Percentiles rank a stretch among this genome's conserved stretches.
Evolutionary conservation across 2,113 vertebrate species (phyloP).

Genomic region (Monarcha castaneiventris): DNA sequence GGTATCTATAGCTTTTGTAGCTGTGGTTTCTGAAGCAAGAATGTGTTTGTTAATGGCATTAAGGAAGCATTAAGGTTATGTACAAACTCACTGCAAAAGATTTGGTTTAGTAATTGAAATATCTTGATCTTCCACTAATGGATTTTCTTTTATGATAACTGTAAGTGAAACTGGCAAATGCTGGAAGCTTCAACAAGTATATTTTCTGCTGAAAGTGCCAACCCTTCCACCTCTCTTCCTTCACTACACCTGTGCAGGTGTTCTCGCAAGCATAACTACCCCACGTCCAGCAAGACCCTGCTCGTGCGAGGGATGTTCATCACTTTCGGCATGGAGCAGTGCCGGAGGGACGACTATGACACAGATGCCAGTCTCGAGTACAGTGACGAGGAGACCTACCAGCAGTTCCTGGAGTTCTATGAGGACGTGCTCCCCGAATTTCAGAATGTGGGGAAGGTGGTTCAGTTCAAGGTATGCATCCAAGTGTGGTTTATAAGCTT

Average conservation of each 20-base stretch:
- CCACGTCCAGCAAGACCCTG: constrained; percentile 83
- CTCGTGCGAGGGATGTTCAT: constrained; percentile 92
- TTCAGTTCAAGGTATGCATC: constrained; percentile 91
- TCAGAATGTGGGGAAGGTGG: constrained; percentile 86
- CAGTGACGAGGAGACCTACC: constrained; percentile 92
- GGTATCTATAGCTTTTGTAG: not conserved
- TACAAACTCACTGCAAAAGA: not conserved
- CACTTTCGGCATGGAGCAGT: constrained; percentile 94
- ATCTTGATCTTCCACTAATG: not conserved
- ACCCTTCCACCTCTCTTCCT: not conserved
- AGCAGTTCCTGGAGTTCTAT: constrained; percentile 95
- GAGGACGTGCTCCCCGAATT: constrained; percentile 93
- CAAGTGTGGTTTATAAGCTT: not conserved
- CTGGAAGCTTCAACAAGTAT: not conserved
- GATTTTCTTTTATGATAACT: not conserved
- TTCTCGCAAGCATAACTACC: constrained; percentile 91
- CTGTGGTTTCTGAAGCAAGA: not conserved
- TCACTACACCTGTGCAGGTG: constrained; percentile 72
- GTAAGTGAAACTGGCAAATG: not conserved
- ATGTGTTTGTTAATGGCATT: not conserved
- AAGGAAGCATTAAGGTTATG: not conserved
- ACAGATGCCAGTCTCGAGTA: constrained; percentile 90
- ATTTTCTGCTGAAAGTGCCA: not conserved
- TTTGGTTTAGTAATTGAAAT: not conserved
- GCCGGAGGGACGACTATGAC: constrained; percentile 91